phyloP scores from a whole-genome alignment of 2,888 invertebrate species.

The Alloscopus bannaensis region DNA sequence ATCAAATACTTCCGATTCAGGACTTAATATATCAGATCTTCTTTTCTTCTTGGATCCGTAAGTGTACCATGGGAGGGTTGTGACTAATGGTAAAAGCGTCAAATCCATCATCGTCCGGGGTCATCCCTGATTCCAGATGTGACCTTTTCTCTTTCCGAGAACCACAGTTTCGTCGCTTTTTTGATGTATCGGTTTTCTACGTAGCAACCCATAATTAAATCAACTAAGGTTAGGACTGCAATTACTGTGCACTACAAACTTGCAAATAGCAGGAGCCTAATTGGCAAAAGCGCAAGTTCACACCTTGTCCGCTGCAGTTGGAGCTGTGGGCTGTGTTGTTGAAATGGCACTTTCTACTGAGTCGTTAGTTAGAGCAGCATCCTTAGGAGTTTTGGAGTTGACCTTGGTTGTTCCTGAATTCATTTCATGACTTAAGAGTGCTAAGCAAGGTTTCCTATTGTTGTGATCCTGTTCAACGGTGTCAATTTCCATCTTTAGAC shows the following conservation, averaged over 20 bases:
- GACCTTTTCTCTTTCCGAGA: background rate
- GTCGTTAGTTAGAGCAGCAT: too few relatives aligned
- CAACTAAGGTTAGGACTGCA: too few relatives aligned
- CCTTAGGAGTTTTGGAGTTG: too few relatives aligned
- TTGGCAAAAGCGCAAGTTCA: too few relatives aligned
- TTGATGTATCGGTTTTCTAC: background rate
- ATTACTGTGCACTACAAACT: too few relatives aligned
- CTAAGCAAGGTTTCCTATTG: conserved; percentile 37
- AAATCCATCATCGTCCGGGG: too few relatives aligned
- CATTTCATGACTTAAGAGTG: conserved; percentile 18
- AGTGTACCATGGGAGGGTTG: conserved; percentile 39
- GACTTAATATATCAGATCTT: background rate
- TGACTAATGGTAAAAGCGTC: conserved; percentile 27
- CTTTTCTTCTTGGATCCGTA: conserved; percentile 14
- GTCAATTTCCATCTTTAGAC: background rate
- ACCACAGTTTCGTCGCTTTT: conserved; percentile 5
- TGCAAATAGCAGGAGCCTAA: too few relatives aligned
- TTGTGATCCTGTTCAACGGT: background rate
- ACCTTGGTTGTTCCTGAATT: too few relatives aligned
- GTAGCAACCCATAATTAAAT: background rate
- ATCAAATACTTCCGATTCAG: background rate
- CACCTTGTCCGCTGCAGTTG: too few relatives aligned
- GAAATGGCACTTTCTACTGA: too few relatives aligned
- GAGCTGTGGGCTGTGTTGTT: too few relatives aligned
- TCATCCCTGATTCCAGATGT: too few relatives aligned